Percentiles rank a stretch among this genome's conserved stretches.
Evolutionary conservation across 2,888 invertebrate genomes (phyloP).

Genomic region (Laspeyria flexula): DNA sequence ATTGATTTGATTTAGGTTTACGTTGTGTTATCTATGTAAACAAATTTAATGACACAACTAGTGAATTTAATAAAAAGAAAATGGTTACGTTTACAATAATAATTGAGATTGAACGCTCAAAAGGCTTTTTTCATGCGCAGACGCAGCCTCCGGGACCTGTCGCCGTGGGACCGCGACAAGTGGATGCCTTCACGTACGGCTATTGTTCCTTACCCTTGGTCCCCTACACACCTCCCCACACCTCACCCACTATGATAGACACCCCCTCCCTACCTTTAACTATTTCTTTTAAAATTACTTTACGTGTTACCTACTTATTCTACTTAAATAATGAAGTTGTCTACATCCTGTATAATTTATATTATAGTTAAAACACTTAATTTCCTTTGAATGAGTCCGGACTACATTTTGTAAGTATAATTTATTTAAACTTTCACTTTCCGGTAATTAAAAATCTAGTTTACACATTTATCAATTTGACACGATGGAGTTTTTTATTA

Average conservation of each 20-base stretch:
- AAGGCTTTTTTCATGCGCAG: conserved; percentile 48
- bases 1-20: too few relatives aligned
- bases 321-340: not conserved
- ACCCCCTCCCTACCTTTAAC: conserved; percentile 23
- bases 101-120: conserved; percentile 37
- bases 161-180: conserved; percentile 78
- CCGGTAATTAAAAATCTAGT: conserved; percentile 22
- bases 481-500: not conserved
- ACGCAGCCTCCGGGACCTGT: conserved; percentile 69
- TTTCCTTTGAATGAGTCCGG: not conserved
- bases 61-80: conserved; percentile 3
- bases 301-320: too few relatives aligned
- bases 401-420: not conserved
- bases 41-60: not conserved
- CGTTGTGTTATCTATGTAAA: too few relatives aligned
- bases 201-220: conserved; percentile 67
- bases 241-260: conserved; percentile 19
- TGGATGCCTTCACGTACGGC: conserved; percentile 83
- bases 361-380: not conserved
- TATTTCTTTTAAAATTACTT: not conserved
- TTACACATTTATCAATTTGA: conserved; percentile 2
- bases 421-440: conserved; percentile 8
- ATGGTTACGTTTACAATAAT: conserved; percentile 31
- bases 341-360: not conserved
- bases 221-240: conserved; percentile 35